Conservation (phyloP, 2,113 vertebrate species). For the Thermophis baileyi region DNA sequence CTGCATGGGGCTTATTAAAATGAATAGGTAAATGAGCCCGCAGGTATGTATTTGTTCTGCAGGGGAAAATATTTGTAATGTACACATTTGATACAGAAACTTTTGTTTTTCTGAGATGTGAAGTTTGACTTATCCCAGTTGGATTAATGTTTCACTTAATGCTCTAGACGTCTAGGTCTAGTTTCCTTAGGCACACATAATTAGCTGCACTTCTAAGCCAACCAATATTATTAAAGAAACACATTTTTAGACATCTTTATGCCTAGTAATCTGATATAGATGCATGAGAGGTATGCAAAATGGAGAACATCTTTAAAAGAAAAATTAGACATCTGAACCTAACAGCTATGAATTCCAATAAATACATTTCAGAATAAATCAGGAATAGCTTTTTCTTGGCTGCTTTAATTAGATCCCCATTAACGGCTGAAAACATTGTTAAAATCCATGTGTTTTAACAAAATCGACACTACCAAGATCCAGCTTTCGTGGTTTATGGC, state of each 20-base stretch:
- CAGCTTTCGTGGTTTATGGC: not conserved
- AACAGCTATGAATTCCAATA: not conserved
- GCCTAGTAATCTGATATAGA: not conserved
- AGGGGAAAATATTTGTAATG: not conserved
- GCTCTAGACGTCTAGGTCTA: not conserved
- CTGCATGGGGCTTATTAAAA: not conserved
- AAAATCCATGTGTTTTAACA: not conserved
- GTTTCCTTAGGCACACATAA: not conserved
- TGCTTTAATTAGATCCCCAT: not conserved
- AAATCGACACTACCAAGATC: not conserved
- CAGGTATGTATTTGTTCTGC: not conserved
- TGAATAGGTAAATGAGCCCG: not conserved
- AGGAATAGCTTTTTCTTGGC: not conserved
- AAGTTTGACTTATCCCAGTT: not conserved
- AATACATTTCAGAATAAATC: not conserved
- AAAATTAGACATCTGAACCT: too few species aligned
- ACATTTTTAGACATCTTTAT: not conserved
- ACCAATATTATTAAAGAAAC: not conserved
- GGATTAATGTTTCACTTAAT: not conserved
- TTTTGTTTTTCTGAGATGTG: not conserved
- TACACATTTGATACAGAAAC: not conserved
- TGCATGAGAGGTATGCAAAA: not conserved
- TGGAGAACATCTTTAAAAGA: not conserved
- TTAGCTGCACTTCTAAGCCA: too few species aligned
- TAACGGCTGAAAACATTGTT: not conserved